phyloP scores from a whole-genome alignment of 2,113 vertebrate species.

The Campylomormyrus tamandua region DNA sequence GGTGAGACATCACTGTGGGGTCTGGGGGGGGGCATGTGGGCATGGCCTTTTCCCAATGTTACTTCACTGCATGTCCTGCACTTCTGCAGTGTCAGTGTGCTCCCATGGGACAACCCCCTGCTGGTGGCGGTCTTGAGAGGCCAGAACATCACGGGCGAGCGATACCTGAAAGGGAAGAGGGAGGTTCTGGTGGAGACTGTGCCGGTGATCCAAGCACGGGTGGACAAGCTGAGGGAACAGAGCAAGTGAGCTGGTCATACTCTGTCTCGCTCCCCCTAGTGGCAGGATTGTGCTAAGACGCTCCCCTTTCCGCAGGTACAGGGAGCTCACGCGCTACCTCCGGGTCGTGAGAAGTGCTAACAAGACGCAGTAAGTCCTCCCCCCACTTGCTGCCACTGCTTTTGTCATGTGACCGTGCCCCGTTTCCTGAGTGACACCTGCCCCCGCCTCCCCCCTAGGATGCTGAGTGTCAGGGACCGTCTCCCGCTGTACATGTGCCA shows the following conservation, averaged over 20 bases:
- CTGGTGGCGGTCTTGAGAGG: slow-evolving; percentile 69
- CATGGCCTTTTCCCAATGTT: neutral
- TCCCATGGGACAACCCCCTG: slow-evolving; percentile 66
- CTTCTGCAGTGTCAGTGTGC: slow-evolving; percentile 53
- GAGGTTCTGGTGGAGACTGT: slow-evolving; percentile 53
- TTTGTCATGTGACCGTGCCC: neutral
- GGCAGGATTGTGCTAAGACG: neutral
- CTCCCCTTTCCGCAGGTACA: slow-evolving; percentile 45
- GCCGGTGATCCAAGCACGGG: slow-evolving; percentile 57
- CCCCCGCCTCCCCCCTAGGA: slow-evolving; percentile 28
- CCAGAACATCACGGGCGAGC: slow-evolving; percentile 63
- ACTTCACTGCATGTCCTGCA: neutral
- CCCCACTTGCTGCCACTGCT: neutral
- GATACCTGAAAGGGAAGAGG: slow-evolving; percentile 57
- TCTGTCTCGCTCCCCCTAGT: neutral
- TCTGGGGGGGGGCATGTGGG: neutral
- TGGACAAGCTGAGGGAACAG: slow-evolving; percentile 51
- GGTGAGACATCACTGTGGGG: slow-evolving; percentile 43
- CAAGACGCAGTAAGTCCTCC: neutral
- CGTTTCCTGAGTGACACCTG: slow-evolving; percentile 7
- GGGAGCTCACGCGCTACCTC: slow-evolving; percentile 59
- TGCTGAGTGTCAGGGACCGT: slow-evolving; percentile 39
- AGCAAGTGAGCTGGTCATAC: slow-evolving; percentile 45
- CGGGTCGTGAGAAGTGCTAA: slow-evolving; percentile 44
- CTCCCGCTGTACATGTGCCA: slow-evolving; percentile 49